Conservation (phyloP, 2,797 vertebrate species). For the Rhinophrynus dorsalis region DNA sequence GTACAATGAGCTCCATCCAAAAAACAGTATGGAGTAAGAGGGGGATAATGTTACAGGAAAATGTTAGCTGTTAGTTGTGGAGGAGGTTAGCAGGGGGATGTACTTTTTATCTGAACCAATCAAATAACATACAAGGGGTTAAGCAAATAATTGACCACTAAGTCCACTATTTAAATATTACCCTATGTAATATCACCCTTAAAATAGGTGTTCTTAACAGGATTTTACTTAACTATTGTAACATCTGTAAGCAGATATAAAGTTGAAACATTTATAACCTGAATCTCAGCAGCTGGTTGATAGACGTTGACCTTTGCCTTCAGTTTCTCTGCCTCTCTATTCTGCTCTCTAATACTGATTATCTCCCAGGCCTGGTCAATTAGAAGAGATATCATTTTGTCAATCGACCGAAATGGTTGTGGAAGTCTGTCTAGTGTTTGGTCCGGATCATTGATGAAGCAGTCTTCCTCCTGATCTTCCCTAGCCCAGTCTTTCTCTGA, state of each 20-base stretch:
- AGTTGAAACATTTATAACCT: constrained; percentile 54
- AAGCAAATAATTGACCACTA: no score
- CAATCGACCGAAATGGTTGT: constrained; percentile 71
- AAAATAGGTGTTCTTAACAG: no score
- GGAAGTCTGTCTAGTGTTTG: constrained; percentile 59
- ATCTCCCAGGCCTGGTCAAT: constrained; percentile 67
- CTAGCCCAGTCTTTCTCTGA: constrained; percentile 64
- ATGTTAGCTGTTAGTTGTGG: no score
- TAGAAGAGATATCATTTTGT: constrained; percentile 63
- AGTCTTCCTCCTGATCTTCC: constrained; percentile 58
- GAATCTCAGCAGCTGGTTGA: constrained; percentile 59
- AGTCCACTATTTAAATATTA: no score
- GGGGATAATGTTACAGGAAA: no score
- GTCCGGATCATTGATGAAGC: constrained; percentile 59
- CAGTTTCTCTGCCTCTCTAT: constrained; percentile 39
- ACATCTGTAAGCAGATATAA: not conserved
- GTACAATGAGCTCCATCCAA: no score
- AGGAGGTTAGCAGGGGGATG: no score
- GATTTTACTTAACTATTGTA: not conserved
- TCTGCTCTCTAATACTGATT: constrained; percentile 58
- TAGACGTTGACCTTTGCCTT: constrained; percentile 51
- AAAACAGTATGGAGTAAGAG: no score
- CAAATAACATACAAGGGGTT: no score
- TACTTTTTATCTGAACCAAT: no score
- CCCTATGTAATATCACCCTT: no score